A percentile compares a stretch with the other conserved stretches of the same genome.
Conservation (phyloP, 2,888 invertebrate species). For the Cistogaster globosa region DNA sequence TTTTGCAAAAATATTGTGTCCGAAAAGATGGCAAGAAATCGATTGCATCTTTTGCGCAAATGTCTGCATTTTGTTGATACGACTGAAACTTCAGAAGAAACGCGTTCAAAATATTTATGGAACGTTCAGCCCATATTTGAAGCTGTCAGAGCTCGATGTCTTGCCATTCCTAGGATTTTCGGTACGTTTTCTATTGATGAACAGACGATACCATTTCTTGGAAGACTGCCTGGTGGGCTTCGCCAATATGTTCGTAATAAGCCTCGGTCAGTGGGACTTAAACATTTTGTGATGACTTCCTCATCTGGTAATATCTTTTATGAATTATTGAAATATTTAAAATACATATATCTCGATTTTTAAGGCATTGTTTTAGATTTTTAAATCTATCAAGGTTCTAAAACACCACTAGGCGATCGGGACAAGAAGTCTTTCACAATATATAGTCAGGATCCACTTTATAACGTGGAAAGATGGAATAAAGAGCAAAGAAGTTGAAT, state of each 20-base stretch:
- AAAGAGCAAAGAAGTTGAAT: background rate
- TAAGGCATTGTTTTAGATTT: slow-evolving; percentile 72
- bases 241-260: too few relatives aligned
- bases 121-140: too few relatives aligned
- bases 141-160: too few relatives aligned
- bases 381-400: slow-evolving; percentile 74
- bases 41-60: slow-evolving; percentile 9
- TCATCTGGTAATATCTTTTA: slow-evolving; percentile 15
- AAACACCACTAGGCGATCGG: too few relatives aligned
- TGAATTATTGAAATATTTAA: slow-evolving; percentile 26
- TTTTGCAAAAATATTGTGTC: background rate
- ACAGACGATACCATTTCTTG: too few relatives aligned
- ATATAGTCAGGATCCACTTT: too few relatives aligned
- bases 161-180: too few relatives aligned
- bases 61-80: slow-evolving; percentile 32
- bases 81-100: slow-evolving; percentile 8
- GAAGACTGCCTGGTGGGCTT: too few relatives aligned
- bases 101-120: slow-evolving; percentile 15
- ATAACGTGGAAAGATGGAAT: background rate
- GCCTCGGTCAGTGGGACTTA: too few relatives aligned
- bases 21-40: slow-evolving; percentile 25
- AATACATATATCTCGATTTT: slow-evolving; percentile 13
- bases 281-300: too few relatives aligned
- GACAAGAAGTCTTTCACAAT: too few relatives aligned
- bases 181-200: too few relatives aligned